phyloP scores from a whole-genome alignment of 1,140 invertebrate genomes.

The Coelopa frigida region DNA sequence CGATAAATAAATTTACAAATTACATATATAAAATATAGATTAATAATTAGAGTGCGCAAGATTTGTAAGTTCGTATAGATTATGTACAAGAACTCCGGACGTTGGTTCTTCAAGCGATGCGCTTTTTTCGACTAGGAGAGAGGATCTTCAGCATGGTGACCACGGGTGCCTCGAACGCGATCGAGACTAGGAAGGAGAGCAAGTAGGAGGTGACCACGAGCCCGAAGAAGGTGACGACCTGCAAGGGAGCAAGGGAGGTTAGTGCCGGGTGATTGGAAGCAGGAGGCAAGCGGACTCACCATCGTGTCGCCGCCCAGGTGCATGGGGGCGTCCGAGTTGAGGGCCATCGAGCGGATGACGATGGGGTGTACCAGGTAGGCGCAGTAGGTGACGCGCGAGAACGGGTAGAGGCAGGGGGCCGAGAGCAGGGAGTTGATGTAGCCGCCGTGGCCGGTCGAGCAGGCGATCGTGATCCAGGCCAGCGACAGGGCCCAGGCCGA shows the following conservation, averaged over 20 bases:
- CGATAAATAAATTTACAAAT: too few species aligned
- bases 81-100: too few species aligned
- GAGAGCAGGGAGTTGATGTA: slow-evolving; percentile 65
- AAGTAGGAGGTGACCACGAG: slow-evolving; percentile 67
- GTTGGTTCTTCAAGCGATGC: slow-evolving; percentile 28
- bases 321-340: slow-evolving; percentile 69
- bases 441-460: slow-evolving; percentile 79
- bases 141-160: slow-evolving; percentile 79
- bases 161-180: slow-evolving; percentile 74
- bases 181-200: slow-evolving; percentile 68
- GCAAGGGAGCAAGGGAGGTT: slow-evolving; percentile 22
- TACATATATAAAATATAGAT: too few species aligned
- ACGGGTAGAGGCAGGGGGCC: slow-evolving; percentile 69
- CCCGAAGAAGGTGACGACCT: slow-evolving; percentile 70
- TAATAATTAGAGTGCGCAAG: too few species aligned
- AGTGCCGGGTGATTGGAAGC: not conserved
- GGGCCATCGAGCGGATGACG: slow-evolving; percentile 64
- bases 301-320: slow-evolving; percentile 69
- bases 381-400: slow-evolving; percentile 77
- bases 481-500: slow-evolving; percentile 75
- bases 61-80: too few species aligned
- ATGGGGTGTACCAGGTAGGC: slow-evolving; percentile 76
- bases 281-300: slow-evolving; percentile 46
- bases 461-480: slow-evolving; percentile 82
- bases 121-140: slow-evolving; percentile 57